Conservation (phyloP, 2,113 vertebrate species). For the Nesoenas mayeri region DNA sequence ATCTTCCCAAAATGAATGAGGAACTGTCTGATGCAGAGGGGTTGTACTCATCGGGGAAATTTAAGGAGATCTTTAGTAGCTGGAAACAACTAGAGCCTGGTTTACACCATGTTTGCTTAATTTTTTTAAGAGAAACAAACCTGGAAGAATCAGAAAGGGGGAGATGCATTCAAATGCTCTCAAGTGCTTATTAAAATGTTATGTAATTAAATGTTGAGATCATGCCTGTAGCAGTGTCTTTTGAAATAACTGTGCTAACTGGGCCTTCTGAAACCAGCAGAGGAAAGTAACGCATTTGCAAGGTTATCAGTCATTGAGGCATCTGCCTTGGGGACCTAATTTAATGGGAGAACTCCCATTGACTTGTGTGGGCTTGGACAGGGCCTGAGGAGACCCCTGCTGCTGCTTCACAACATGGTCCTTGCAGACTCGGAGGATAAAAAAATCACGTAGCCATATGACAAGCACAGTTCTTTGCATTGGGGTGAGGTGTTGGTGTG, state of each 20-base stretch:
- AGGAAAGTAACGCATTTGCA: constrained; percentile 22
- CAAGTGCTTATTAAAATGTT: constrained; percentile 40
- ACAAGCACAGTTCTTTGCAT: not conserved
- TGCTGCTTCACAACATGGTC: not conserved
- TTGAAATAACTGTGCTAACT: constrained; percentile 25
- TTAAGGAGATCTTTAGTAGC: not conserved
- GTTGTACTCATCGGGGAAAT: constrained; percentile 1
- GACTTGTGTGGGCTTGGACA: not conserved
- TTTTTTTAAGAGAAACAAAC: not conserved
- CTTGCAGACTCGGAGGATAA: not conserved
- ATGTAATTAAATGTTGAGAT: constrained; percentile 59
- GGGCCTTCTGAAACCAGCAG: not conserved
- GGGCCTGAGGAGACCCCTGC: not conserved
- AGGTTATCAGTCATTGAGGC: not conserved
- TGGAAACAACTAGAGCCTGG: not conserved
- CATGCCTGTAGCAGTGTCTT: constrained; percentile 38
- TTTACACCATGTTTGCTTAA: not conserved
- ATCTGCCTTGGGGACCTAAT: not conserved
- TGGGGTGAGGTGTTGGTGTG: not conserved
- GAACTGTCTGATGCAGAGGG: not conserved
- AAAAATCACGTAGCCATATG: not conserved
- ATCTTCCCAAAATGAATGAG: constrained; percentile 38
- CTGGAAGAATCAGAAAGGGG: constrained; percentile 16
- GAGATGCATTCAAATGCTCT: constrained; percentile 6
- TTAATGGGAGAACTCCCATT: constrained; percentile 24